Conservation (phyloP, 2,888 invertebrate species). For the Lithophane leautieri region DNA sequence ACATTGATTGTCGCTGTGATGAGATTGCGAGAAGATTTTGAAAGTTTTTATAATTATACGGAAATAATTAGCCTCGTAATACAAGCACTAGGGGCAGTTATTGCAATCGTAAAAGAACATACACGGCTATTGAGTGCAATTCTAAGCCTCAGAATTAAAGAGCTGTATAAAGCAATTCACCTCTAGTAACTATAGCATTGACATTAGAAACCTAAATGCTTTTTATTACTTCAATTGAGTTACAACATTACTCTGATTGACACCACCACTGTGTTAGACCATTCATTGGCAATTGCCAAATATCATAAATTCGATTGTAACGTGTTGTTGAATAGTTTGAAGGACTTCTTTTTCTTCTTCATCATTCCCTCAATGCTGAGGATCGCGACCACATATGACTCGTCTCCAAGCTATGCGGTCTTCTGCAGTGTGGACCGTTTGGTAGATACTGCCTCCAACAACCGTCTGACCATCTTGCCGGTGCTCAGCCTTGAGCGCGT, state of each 20-base stretch:
- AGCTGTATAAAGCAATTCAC: constrained; percentile 1
- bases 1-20: neutral
- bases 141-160: neutral
- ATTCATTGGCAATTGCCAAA: constrained; percentile 29
- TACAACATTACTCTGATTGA: constrained; percentile 15
- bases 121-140: neutral
- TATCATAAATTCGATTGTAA: constrained; percentile 11
- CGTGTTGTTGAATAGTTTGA: neutral
- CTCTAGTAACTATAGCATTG: constrained; percentile 60
- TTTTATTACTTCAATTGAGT: constrained; percentile 49
- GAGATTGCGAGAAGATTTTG: neutral
- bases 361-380: no score
- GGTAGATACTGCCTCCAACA: no score
- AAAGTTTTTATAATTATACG: neutral
- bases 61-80: neutral
- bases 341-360: neutral
- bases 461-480: no score
- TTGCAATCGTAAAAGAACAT: neutral
- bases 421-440: no score
- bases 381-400: no score
- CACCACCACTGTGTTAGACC: constrained; percentile 15
- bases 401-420: no score
- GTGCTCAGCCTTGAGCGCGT: no score
- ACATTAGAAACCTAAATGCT: constrained; percentile 67
- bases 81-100: no score